A percentile compares a stretch with the other conserved stretches of the same genome.
phyloP scores from a whole-genome alignment of 2,888 invertebrate species.

The Neocrepidodera transversa region DNA sequence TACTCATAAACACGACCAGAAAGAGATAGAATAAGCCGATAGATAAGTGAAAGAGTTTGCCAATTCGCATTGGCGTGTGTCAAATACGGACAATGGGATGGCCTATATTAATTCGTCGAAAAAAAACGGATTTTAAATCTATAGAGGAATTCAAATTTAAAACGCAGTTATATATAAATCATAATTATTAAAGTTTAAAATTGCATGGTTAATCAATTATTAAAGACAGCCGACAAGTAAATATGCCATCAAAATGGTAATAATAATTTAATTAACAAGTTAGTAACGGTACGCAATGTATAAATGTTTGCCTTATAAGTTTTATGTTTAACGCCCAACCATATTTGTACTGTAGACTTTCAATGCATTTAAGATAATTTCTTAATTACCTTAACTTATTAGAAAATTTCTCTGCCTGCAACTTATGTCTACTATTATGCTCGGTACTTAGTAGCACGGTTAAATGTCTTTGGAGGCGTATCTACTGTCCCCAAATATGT shows the following conservation, averaged over 20 bases:
- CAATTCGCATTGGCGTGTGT: background rate
- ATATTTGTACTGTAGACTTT: background rate
- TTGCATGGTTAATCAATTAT: background rate
- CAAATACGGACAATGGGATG: too few species aligned
- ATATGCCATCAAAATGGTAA: background rate
- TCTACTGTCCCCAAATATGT: too few species aligned
- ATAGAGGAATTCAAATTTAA: too few species aligned
- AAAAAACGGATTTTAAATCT: too few species aligned
- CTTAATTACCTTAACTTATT: background rate
- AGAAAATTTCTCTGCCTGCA: too few species aligned
- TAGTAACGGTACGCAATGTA: background rate
- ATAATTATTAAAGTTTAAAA: too few species aligned
- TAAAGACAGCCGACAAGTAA: slow-evolving; percentile 1
- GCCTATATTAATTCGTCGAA: too few species aligned
- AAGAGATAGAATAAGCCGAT: background rate
- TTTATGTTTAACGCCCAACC: background rate
- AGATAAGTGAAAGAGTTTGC: slow-evolving; percentile 2
- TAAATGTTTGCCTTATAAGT: background rate
- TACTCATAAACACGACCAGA: slow-evolving; percentile 12
- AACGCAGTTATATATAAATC: too few species aligned
- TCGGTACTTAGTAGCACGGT: too few species aligned
- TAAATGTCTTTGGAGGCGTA: too few species aligned
- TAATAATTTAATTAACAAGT: slow-evolving; percentile 2
- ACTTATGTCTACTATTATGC: too few species aligned
- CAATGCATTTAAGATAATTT: background rate